Conservation (phyloP, 2,888 invertebrate genomes). For the Pollenia griseotomentosa region DNA sequence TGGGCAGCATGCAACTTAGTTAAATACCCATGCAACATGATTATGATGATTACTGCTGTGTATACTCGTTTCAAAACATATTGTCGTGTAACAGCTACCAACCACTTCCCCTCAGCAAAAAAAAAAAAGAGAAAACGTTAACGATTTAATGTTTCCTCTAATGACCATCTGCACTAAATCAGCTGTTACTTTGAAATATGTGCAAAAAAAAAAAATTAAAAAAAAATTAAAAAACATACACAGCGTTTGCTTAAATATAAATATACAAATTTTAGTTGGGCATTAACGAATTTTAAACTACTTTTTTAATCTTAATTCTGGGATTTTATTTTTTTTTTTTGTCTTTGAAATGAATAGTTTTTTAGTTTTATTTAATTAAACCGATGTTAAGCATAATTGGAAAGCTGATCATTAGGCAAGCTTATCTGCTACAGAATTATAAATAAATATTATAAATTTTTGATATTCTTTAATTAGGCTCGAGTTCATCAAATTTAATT, state of each 20-base stretch:
- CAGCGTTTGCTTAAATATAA: slow-evolving; percentile 8
- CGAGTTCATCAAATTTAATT: too few relatives aligned
- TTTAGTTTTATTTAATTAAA: too few relatives aligned
- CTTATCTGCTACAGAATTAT: too few relatives aligned
- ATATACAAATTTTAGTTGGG: not conserved
- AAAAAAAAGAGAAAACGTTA: not conserved
- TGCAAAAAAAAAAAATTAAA: not conserved
- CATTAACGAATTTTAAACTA: not conserved
- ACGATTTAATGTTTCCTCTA: slow-evolving; percentile 55
- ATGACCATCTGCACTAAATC: slow-evolving; percentile 61
- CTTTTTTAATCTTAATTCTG: not conserved
- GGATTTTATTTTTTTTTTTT: not conserved
- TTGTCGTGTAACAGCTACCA: slow-evolving; percentile 42
- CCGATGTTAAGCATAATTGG: too few relatives aligned
- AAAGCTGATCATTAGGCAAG: too few relatives aligned
- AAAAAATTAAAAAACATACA: slow-evolving; percentile 2
- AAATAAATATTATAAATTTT: too few relatives aligned
- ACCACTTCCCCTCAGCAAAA: slow-evolving; percentile 28
- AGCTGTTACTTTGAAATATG: slow-evolving; percentile 54
- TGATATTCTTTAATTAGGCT: too few relatives aligned
- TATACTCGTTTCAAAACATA: not conserved
- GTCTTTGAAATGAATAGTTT: not conserved
- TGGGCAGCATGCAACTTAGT: slow-evolving; percentile 51
- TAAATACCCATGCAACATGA: slow-evolving; percentile 47
- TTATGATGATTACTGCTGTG: slow-evolving; percentile 31